phyloP scores from a whole-genome alignment of 1,140 invertebrate species.

The Thalassaphorura encarpata region DNA sequence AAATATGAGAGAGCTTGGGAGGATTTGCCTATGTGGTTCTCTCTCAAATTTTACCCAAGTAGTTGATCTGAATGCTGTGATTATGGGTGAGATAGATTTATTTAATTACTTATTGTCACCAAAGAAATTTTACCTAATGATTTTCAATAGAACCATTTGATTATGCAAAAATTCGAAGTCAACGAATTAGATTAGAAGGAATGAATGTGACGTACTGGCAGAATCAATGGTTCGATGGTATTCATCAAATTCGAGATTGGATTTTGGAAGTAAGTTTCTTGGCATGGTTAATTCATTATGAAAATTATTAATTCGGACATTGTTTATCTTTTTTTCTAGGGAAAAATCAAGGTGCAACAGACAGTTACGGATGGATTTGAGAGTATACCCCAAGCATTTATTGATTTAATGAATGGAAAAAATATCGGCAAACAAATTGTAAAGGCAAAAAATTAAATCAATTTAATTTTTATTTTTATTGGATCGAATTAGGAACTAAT shows the following conservation, averaged over 20 bases:
- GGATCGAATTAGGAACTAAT: not conserved
- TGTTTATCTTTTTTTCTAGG: slow-evolving; percentile 31
- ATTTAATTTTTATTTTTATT: not conserved
- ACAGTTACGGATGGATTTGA: slow-evolving; percentile 41
- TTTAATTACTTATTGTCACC: not conserved
- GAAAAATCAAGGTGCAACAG: slow-evolving; percentile 40
- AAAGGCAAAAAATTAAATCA: slow-evolving; percentile 32
- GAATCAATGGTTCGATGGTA: slow-evolving; percentile 43
- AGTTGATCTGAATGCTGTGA: slow-evolving; percentile 21
- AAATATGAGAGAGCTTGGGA: slow-evolving; percentile 40
- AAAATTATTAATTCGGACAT: not conserved
- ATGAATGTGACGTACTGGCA: slow-evolving; percentile 45
- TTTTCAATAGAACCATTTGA: slow-evolving; percentile 38
- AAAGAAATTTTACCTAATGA: not conserved
- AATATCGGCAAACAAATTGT: slow-evolving; percentile 43
- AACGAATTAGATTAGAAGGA: slow-evolving; percentile 51
- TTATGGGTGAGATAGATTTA: not conserved
- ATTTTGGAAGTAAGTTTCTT: slow-evolving; percentile 43
- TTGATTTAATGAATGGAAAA: slow-evolving; percentile 39
- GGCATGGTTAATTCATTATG: slow-evolving; percentile 34
- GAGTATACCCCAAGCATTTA: slow-evolving; percentile 41
- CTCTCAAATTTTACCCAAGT: slow-evolving; percentile 38
- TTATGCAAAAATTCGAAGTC: slow-evolving; percentile 44
- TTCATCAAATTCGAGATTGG: slow-evolving; percentile 49
- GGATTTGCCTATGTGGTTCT: slow-evolving; percentile 40